These are phyloP conservation scores for Platyscelio sp. DNA, from an alignment of 2,888 invertebrate species.

Conservation along the genomic window DNA sequence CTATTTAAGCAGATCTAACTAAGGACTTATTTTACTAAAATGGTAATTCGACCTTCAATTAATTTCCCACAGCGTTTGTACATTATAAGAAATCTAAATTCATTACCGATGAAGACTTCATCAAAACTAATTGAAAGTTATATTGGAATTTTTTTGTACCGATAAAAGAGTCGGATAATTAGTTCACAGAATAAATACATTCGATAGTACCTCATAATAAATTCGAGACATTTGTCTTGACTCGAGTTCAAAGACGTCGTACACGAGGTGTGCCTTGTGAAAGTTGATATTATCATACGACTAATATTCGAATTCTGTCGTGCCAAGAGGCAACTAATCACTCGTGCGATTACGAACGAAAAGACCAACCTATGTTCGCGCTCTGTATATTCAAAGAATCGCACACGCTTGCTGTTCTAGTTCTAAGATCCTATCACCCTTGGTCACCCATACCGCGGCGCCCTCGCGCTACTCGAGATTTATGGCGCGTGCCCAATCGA, in stretches of 20 bases:
- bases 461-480: constrained; percentile 80
- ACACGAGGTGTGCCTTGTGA: constrained; percentile 61
- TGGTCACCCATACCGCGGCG: constrained; percentile 73
- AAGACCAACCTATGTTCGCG: constrained; percentile 65
- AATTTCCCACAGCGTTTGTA: no score
- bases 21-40: no score
- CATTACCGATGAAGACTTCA: no score
- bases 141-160: no score
- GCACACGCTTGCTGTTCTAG: constrained; percentile 75
- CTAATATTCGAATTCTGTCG: constrained; percentile 81
- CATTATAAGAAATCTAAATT: no score
- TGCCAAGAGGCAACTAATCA: constrained; percentile 82
- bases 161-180: no score
- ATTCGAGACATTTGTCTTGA: constrained; percentile 24
- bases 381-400: constrained; percentile 70
- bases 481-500: constrained; percentile 82
- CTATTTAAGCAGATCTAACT: no score
- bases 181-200: background rate
- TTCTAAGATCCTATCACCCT: constrained; percentile 76
- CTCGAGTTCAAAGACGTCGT: constrained; percentile 4
- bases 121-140: no score
- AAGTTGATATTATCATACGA: constrained; percentile 61
- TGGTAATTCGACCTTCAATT: no score
- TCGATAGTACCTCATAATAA: background rate
- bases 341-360: constrained; percentile 75